Evolutionary conservation across 2,797 vertebrate species (phyloP), one percentile per base, ranked within the genome.

Genomic region (Halcyon chelicuti): DNA sequence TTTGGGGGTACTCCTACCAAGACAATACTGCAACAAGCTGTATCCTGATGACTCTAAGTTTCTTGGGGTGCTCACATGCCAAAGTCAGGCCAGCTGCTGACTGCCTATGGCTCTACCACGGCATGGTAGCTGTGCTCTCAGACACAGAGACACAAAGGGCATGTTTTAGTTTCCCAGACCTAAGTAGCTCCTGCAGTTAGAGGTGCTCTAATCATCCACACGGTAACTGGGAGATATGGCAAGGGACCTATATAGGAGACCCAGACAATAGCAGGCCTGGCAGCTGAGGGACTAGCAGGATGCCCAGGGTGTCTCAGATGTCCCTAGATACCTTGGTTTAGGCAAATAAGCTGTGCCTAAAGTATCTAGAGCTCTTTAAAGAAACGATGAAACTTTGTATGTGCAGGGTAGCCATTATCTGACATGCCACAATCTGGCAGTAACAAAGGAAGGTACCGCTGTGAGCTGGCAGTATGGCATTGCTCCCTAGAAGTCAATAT

Each of bases 401-500:
- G 37, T 54, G 18, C 60, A 28, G 60, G 60, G 67, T 55, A 88
- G 78, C 52, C 63, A 54, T 85, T 71, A 80, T 79, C 49, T 33
- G 40, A 82, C 93, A 89, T 86, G 71, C 86, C 83, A 92, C 83
- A 92, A 74, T 85, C 80, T 91, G 94, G 46, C 61, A 25, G 61
- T 65, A 85, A 37, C 63, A 90, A 88, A 63, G 37, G 44, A 61
- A 79, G 61, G 63, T 54, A 55, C 19, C 0, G 0, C 61, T 47
- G 80, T 0, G 17, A 80, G 75, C 88, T 81, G 63, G 46, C 29
- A 31, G 86, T 37, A 74, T 85, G 90, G 74, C 86, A 80, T 51
- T 61, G 65, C 71, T 90, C 86, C 88, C 80, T 80, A 77, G 49
- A 86, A 96, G 93, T 96, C 94, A 96, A 74, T 95, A 94, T 93